Conservation (phyloP, 2,797 vertebrate species). For the Squalus acanthias region DNA sequence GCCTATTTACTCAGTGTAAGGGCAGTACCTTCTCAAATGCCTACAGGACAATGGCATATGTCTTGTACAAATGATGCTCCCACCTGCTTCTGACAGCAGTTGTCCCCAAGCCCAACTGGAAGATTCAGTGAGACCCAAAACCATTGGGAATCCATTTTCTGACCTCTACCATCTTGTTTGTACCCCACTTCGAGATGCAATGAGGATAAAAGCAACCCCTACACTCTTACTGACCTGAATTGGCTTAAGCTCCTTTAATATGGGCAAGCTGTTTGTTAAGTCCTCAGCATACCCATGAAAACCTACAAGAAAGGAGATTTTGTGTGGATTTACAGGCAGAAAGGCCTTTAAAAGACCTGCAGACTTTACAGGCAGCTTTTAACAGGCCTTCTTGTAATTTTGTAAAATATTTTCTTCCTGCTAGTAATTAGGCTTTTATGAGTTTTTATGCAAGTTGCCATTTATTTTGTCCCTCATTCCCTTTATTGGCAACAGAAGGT, state of each 20-base stretch:
- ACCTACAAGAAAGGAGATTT: too few species aligned
- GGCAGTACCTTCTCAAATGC: neutral
- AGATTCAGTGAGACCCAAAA: neutral
- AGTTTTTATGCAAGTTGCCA: too few species aligned
- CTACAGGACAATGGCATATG: neutral
- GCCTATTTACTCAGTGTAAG: neutral
- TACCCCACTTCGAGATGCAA: neutral
- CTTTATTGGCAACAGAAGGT: too few species aligned
- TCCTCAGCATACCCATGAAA: too few species aligned
- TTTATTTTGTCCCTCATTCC: too few species aligned
- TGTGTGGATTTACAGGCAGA: too few species aligned
- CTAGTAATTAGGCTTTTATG: too few species aligned
- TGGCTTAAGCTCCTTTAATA: neutral
- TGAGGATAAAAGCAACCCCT: neutral
- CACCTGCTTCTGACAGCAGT: neutral
- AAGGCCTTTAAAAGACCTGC: too few species aligned
- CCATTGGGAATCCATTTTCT: neutral
- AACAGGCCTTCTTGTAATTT: too few species aligned
- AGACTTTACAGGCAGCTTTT: too few species aligned
- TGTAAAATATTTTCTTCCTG: too few species aligned
- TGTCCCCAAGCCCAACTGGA: neutral
- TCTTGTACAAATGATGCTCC: neutral
- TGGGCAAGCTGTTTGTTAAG: too few species aligned
- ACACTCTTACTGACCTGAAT: neutral
- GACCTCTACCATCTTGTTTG: neutral